Base-by-base conservation (phyloP, 2,888 invertebrate species). In the Nymphalis c-album region DNA sequence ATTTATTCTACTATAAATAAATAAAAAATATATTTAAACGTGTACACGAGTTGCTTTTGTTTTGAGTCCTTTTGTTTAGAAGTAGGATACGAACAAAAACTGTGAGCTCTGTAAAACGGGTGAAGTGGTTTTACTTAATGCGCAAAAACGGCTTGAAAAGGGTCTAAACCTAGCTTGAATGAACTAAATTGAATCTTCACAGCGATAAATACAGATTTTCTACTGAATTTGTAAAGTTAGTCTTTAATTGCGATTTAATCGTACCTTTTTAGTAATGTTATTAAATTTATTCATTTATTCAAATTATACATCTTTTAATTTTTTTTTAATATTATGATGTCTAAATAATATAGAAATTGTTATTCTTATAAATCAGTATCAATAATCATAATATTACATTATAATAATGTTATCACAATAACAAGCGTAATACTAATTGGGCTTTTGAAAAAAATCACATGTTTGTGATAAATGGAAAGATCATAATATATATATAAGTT, bases 121-220 rank as follows among this genome's bases (percentile, higher is more conserved):
- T 68, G 48, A 57, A 68, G 61, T 68, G 68, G 57, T 58, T 69
- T 67, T 59, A 55, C 67, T 63, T 67, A 57, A 69, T 66, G 69
- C 46, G 63, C 66, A 69, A 69, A 55, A 69, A 60, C 69, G 48
- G 48, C 48, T 53, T 63, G 63, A 67, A 69, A 69, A 67, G 51
- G 66, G 53, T 60, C 53, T 59, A 51, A 64, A 64, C 10, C 46
- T 18, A 7, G 53, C 53, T 63, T 46, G 86, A 87, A 88, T 86
- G 78, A 77, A 74, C 73, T 64, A 74, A 77, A 18, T 62, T 22
- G 35, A 53, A 40, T 2, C 18, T 48, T 50, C 51, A 55, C n/a
- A 55, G 53, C 53, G 31, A 55, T 55, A 55, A 57, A 40, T 18
- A 57, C 57, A 40, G 40, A 57, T 57, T 40, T 40, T 57, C 13